Conservation (phyloP, 2,888 invertebrate species). For the Hyposoter didymator region DNA sequence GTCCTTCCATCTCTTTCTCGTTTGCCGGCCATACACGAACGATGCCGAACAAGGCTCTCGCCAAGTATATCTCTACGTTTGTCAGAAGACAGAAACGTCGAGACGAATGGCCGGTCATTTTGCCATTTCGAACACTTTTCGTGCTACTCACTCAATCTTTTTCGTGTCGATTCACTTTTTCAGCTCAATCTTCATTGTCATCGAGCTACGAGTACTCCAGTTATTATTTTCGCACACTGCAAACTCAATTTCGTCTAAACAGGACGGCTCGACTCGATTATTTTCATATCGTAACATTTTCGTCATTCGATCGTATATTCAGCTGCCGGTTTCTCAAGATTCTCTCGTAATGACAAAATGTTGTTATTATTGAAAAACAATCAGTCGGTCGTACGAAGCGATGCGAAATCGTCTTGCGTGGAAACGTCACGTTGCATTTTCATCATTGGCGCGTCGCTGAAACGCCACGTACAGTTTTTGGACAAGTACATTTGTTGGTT, state of each 20-base stretch:
- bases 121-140: constrained; percentile 19
- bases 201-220: neutral
- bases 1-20: constrained; percentile 11
- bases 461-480: too few species aligned
- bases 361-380: too few species aligned
- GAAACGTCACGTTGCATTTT: too few species aligned
- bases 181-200: neutral
- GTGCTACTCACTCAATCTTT: neutral
- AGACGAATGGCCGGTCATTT: constrained; percentile 41
- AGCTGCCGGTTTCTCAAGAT: too few species aligned
- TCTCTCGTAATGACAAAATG: too few species aligned
- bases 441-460: too few species aligned
- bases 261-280: too few species aligned
- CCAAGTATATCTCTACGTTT: constrained; percentile 19
- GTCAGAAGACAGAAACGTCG: constrained; percentile 37
- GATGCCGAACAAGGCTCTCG: constrained; percentile 66
- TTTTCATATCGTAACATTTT: too few species aligned
- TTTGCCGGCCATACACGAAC: constrained; percentile 63
- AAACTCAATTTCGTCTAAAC: neutral
- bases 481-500: too few species aligned
- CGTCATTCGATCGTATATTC: too few species aligned
- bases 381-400: too few species aligned
- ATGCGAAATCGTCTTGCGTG: too few species aligned
- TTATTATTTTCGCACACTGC: neutral
- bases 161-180: constrained; percentile 5